Evolutionary conservation across 2,797 vertebrate genomes (phyloP).

Genomic region (Squalus acanthias): DNA sequence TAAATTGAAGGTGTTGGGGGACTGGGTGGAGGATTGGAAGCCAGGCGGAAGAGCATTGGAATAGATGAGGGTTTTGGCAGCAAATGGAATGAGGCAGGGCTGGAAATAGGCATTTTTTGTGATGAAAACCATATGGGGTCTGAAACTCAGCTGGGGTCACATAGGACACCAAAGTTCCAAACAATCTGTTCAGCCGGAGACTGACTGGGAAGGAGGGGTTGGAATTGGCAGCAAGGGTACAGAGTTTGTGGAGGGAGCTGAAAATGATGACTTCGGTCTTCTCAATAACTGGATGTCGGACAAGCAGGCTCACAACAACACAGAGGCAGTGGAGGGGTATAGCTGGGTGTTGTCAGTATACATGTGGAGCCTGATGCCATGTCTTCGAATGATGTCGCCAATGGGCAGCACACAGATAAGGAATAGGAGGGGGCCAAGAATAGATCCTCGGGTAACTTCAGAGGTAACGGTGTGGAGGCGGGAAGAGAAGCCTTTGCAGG

Average conservation of each 20-base stretch:
- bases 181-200: neutral
- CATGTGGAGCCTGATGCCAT: neutral
- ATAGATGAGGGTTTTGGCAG: neutral
- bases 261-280: neutral
- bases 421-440: neutral
- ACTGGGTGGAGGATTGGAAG: too few relatives aligned
- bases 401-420: neutral
- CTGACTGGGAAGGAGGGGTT: neutral
- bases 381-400: neutral
- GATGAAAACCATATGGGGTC: neutral
- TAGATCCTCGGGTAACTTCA: neutral
- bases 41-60: neutral
- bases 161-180: neutral
- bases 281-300: neutral
- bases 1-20: neutral
- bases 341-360: neutral
- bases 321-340: neutral
- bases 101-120: neutral
- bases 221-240: neutral
- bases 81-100: neutral
- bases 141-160: neutral
- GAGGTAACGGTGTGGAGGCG: neutral
- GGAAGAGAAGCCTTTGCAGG: neutral
- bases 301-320: neutral
- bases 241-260: neutral